These are phyloP conservation scores for Syngnathus acus DNA, from an alignment of 2,797 vertebrate genomes.

Conservation along the genomic window DNA sequence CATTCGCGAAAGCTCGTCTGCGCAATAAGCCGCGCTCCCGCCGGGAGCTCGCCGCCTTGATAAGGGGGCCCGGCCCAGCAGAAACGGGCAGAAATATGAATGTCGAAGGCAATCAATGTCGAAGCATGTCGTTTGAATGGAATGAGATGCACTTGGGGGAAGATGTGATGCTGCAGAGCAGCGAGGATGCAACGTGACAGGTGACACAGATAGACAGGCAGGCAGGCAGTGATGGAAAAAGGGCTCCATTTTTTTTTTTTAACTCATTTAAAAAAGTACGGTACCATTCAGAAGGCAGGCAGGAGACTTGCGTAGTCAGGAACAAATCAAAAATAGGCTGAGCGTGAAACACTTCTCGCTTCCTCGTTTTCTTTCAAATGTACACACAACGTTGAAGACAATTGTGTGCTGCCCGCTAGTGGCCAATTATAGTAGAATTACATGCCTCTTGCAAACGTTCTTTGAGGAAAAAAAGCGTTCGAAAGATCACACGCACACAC, in stretches of 20 bases:
- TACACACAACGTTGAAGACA: too few species aligned
- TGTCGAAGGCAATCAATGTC: conserved; percentile 65
- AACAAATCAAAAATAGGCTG: neutral
- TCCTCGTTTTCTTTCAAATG: too few species aligned
- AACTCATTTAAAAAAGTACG: neutral
- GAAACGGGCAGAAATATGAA: conserved; percentile 45
- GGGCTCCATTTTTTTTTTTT: neutral
- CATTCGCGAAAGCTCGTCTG: conserved; percentile 67
- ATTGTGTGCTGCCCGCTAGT: too few species aligned
- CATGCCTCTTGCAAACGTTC: too few species aligned
- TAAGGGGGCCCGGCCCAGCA: conserved; percentile 30
- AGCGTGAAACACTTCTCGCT: too few species aligned
- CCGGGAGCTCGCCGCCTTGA: conserved; percentile 56
- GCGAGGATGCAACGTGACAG: conserved; percentile 15
- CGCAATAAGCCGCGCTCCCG: conserved; percentile 60
- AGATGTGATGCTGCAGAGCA: conserved; percentile 58
- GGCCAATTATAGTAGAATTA: too few species aligned
- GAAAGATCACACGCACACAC: too few species aligned
- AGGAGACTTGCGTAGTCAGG: neutral
- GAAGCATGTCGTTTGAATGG: conserved; percentile 58
- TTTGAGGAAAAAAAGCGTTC: neutral
- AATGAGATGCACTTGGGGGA: conserved; percentile 59
- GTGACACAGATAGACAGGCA: neutral
- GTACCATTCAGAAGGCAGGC: neutral
- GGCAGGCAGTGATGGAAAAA: neutral